phyloP scores from a whole-genome alignment of 2,797 vertebrate genomes.

The Rhinogobio ventralis region DNA sequence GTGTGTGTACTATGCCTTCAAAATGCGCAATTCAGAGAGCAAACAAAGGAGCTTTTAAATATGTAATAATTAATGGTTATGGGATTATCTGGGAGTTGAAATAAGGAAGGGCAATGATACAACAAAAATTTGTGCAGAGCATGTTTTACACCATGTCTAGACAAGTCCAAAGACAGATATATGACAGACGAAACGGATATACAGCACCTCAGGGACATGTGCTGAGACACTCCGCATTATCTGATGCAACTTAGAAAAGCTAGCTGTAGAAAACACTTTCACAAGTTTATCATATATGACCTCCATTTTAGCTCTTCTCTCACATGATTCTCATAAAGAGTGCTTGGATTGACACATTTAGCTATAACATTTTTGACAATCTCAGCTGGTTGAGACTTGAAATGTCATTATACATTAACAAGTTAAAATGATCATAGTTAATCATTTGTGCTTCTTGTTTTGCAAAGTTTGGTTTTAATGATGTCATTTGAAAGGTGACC shows the following conservation, averaged over 20 bases:
- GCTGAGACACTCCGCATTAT: neutral
- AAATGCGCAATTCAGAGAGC: neutral
- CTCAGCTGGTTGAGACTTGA: slow-evolving; percentile 16
- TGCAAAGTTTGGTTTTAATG: slow-evolving; percentile 32
- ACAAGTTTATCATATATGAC: neutral
- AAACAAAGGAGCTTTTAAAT: slow-evolving; percentile 7
- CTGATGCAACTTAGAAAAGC: neutral
- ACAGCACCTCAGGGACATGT: neutral
- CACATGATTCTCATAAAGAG: neutral
- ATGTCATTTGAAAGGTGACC: slow-evolving; percentile 9
- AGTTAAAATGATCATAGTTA: slow-evolving; percentile 43
- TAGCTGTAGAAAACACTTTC: slow-evolving; percentile 21
- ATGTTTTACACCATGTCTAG: slow-evolving; percentile 22
- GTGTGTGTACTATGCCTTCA: slow-evolving; percentile 3
- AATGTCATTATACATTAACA: slow-evolving; percentile 30
- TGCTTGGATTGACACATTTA: neutral
- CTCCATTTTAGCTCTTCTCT: neutral
- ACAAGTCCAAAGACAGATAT: slow-evolving; percentile 35
- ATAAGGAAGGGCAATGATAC: slow-evolving; percentile 24
- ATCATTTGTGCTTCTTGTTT: slow-evolving; percentile 41
- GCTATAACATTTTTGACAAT: neutral
- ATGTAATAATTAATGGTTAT: neutral
- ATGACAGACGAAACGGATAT: slow-evolving; percentile 17
- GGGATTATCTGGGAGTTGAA: slow-evolving; percentile 20
- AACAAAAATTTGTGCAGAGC: neutral